Base-by-base conservation (phyloP, 23 tunicate species). In the Halocynthia roretzi region DNA sequence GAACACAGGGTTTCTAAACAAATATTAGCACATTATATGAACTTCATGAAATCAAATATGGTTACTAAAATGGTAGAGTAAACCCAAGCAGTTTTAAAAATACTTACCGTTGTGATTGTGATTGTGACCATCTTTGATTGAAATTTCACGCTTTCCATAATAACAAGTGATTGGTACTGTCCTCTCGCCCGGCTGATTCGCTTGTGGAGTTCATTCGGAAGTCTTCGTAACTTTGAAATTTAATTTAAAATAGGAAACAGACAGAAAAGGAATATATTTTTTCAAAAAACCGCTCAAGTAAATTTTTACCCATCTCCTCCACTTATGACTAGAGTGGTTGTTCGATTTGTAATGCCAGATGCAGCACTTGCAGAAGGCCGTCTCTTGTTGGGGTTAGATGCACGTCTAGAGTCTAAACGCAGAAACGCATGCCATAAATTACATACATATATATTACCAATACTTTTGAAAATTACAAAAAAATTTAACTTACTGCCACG, bases 301-400 rank as follows among this genome's bases (percentile, higher is more conserved):
- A 23, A 31, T 62, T 40, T 87, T 68, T 78, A 92, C 98, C 98
- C 98, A 74, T 92, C 98, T 73, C 98, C 98, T 6, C 98, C 98
- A 61, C 98, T 92, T 52, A 92, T 86, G 12, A 92, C 56, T 52
- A 10, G 78, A 54, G 12, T 52, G 67, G 20, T 54, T 53, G 55
- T 22, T 20, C 56, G 63, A 15, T 8, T 56, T 74, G 62, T 54
- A 74, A 31, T 31, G 44, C 44, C 44, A 31, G 44, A 31, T 31
- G 44, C 44, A 31, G 44, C 44, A 54, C 78, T 74, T 52, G 78
- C 6, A 7, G 78, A 74, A 7, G 18, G 19, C 8, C 64, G 78
- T 50, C 56, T 70, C 18, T 70, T 65, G 31, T 15, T 23, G 8
- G 51, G 54, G n/a, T 40, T 15, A 2, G 78, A 74, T 9, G 78